Evolutionary conservation across 30 jellyfish, hydroid and myxozoan genomes (phyloP).

Genomic region (Aurelia sp.): DNA sequence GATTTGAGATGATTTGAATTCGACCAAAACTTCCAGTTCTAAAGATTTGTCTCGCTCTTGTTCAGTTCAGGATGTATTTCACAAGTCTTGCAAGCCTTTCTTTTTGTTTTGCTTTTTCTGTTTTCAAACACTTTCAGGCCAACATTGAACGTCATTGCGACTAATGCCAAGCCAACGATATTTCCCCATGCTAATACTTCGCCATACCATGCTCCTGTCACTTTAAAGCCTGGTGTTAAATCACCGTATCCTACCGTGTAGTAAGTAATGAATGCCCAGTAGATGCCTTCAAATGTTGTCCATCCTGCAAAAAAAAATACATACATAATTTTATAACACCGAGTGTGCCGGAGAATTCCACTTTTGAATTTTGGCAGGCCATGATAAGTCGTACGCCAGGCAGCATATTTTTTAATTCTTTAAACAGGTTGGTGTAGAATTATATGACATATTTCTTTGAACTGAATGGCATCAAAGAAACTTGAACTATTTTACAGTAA

Average conservation of each 20-base stretch:
- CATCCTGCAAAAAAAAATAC: constrained; percentile 1
- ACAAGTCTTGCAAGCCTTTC: neutral
- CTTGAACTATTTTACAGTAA: too few species aligned
- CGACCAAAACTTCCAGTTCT: too few species aligned
- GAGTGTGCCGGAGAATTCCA: too few species aligned
- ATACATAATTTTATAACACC: too few species aligned
- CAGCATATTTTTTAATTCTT: too few species aligned
- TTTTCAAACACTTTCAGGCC: constrained; percentile 1
- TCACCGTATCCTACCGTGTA: constrained; percentile 37
- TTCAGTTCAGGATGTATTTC: neutral
- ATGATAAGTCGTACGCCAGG: too few species aligned
- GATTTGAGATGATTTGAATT: too few species aligned
- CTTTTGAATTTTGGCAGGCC: too few species aligned
- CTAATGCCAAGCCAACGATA: constrained; percentile 2
- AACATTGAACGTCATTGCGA: constrained; percentile 20
- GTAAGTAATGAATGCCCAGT: constrained; percentile 33
- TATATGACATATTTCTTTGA: too few species aligned
- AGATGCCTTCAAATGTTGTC: constrained; percentile 14
- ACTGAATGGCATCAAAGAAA: too few species aligned
- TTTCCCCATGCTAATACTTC: neutral
- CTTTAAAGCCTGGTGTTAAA: neutral
- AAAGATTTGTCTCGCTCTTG: too few species aligned
- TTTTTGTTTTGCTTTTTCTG: neutral
- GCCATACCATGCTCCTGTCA: constrained; percentile 13
- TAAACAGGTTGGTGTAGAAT: too few species aligned